Conservation (phyloP, 2,797 vertebrate genomes). For the Amblyopsis hoosieri region DNA sequence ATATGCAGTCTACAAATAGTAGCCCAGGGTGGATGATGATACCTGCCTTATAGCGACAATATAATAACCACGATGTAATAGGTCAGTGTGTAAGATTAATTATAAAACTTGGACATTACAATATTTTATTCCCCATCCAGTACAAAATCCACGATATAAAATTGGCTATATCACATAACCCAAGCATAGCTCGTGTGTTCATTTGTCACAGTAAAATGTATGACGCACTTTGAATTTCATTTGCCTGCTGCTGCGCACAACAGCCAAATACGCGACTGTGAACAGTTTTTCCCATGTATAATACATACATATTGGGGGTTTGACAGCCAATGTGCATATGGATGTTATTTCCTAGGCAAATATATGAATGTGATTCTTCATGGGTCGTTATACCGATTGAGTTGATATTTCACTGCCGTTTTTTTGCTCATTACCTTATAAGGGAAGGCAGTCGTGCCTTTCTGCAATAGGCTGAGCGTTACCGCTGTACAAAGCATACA, state of each 20-base stretch:
- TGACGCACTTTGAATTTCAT: conserved; percentile 48
- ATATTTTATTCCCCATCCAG: no score
- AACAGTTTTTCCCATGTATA: background rate
- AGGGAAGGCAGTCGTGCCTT: conserved; percentile 73
- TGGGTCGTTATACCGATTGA: conserved; percentile 13
- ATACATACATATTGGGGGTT: background rate
- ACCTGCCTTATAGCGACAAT: background rate
- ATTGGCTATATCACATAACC: background rate
- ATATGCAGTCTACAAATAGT: background rate
- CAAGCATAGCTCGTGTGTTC: conserved; percentile 1
- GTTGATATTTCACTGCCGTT: conserved; percentile 47
- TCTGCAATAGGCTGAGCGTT: conserved; percentile 76
- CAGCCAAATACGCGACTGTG: no score
- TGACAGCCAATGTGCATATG: background rate
- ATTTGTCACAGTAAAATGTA: conserved; percentile 24
- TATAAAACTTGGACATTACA: background rate
- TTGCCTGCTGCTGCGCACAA: background rate
- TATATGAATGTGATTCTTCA: background rate
- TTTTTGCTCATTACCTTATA: conserved; percentile 73
- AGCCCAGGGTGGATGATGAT: conserved; percentile 7
- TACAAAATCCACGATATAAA: background rate
- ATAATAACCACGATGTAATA: background rate
- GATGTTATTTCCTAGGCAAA: background rate
- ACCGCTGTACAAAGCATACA: conserved; percentile 60
- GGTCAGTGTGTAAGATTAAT: background rate